Evolutionary conservation across 2,888 invertebrate species (phyloP), one percentile per base, ranked within the genome.

Genomic region (Tipula confusa): DNA sequence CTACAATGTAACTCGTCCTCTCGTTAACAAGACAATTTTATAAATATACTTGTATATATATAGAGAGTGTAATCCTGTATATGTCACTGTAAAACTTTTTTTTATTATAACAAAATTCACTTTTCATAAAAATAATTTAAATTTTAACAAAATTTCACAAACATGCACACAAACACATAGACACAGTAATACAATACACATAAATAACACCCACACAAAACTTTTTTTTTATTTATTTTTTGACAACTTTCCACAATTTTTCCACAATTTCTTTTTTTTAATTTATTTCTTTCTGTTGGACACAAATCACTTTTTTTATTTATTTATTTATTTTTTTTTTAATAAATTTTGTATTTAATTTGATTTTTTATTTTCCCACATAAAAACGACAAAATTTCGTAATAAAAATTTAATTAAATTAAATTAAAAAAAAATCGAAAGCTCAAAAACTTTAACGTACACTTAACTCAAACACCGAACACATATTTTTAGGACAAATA

Each of bases 61-160:
- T 64, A 64, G 11, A 6, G 64, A 64, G 24, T 24, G 64, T 64
- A 64, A 64, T 64, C 64, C 64, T 64, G 64, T 64, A 64, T 64
- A 64, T 64, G 64, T 64, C 64, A 64, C 64, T 64, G 64, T 64
- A 64, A 24, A 64, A 64, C 64, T 64, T 64, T 24, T 64, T 64
- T 64, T 9, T 43, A 38, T 1, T 43, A 4, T 7, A n/a, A 43
- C 43, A 43, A 38, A 38, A 38, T 3, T 38, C 43, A 43, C 43
- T 64, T 43, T 64, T 9, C 18, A 24, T 64, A 64, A 24, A 24
- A 64, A 1, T 24, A 64, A 64, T 24, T 9, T 9, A 7, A 24
- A 7, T 64, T 43, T 15, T 33, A 33, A 33, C 33, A 33, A 33
- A 33, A 33, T 43, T 43, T 15, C 9, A n/a, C 38, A 31, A 3